phyloP scores from a whole-genome alignment of 2,113 vertebrate species.

The Argyrosomus japonicus region DNA sequence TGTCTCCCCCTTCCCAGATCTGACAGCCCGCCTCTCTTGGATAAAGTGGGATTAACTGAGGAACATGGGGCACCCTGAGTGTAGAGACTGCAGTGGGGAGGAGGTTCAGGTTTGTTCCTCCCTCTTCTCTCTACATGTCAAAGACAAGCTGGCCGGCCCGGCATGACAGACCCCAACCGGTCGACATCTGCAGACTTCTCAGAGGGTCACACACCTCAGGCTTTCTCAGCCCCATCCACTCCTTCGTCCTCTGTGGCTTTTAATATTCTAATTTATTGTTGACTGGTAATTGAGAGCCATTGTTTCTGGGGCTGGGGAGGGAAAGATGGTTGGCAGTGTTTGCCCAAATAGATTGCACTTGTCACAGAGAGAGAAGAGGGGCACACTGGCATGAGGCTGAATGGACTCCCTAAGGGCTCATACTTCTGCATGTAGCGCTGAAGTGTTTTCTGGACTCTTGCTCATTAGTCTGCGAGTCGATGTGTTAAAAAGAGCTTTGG shows the following conservation, averaged over 20 bases:
- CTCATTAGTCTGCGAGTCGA: constrained; percentile 59
- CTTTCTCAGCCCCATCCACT: constrained; percentile 59
- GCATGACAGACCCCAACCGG: constrained; percentile 48
- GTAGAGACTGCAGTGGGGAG: background rate
- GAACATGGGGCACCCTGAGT: constrained; percentile 33
- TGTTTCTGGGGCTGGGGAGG: constrained; percentile 67
- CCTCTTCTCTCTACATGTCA: constrained; percentile 54
- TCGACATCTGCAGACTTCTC: constrained; percentile 85
- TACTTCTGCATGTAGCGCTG: constrained; percentile 66
- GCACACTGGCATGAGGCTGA: constrained; percentile 68
- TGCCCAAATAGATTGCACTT: constrained; percentile 72
- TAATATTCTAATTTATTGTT: constrained; percentile 82
- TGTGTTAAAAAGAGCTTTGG: constrained; percentile 75
- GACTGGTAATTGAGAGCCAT: constrained; percentile 75
- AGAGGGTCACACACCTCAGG: constrained; percentile 72
- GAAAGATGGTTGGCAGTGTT: constrained; percentile 59
- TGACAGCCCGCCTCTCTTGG: constrained; percentile 90
- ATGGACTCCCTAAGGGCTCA: constrained; percentile 64
- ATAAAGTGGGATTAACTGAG: constrained; percentile 88
- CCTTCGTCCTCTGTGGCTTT: constrained; percentile 65
- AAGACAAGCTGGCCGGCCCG: constrained; percentile 45
- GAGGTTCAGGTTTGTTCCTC: constrained; percentile 28
- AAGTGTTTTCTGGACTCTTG: constrained; percentile 70
- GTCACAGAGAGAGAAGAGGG: constrained; percentile 39
- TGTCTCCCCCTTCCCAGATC: constrained; percentile 78